Evolutionary conservation across 2,888 invertebrate genomes (phyloP).

Genomic region (Mystacides longicornis): DNA sequence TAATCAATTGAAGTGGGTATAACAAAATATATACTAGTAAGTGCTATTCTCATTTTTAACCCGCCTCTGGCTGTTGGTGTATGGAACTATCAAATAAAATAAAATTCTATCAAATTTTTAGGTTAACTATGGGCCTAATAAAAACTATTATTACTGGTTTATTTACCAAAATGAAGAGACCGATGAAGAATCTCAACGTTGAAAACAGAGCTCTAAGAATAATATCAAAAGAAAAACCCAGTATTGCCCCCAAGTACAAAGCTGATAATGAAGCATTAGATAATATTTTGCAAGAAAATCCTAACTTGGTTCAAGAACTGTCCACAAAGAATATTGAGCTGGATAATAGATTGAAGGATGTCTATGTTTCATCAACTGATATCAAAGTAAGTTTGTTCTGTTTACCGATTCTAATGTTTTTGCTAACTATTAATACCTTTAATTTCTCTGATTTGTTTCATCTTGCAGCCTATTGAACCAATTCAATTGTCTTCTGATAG

Average conservation of each 20-base stretch:
- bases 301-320: slow-evolving; percentile 38
- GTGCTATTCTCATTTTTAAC: no score
- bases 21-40: no score
- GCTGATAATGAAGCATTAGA: slow-evolving; percentile 39
- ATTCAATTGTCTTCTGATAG: slow-evolving; percentile 10
- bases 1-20: no score
- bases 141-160: background rate
- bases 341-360: slow-evolving; percentile 41
- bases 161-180: slow-evolving; percentile 7
- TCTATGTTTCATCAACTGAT: slow-evolving; percentile 43
- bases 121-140: no score
- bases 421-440: background rate
- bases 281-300: slow-evolving; percentile 37
- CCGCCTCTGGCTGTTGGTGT: no score
- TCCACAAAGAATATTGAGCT: slow-evolving; percentile 39
- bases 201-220: slow-evolving; percentile 49
- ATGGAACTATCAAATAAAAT: no score
- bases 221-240: slow-evolving; percentile 42
- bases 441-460: background rate
- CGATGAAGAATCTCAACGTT: slow-evolving; percentile 39
- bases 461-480: background rate
- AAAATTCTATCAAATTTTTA: no score
- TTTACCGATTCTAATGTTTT: background rate
- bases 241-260: slow-evolving; percentile 48
- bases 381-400: background rate